Conservation (phyloP, 2,888 invertebrate genomes). For the Leuctra nigra region DNA sequence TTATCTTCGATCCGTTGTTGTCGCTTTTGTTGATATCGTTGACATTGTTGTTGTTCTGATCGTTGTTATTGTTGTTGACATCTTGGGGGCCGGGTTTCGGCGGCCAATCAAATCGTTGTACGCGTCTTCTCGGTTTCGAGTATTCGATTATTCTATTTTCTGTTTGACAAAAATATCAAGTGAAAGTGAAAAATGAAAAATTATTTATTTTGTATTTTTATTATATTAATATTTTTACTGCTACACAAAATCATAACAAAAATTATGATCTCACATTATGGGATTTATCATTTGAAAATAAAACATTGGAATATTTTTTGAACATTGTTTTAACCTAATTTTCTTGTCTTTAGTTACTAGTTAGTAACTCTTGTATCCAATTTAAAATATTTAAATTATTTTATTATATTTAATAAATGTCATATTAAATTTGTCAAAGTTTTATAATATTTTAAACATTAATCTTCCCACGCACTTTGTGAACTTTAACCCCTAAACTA, state of each 20-base stretch:
- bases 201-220: neutral
- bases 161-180: neutral
- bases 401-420: neutral
- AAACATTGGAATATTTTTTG: too few relatives aligned
- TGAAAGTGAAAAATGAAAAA: neutral
- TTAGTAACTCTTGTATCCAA: too few relatives aligned
- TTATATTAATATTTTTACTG: neutral
- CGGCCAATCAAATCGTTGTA: constrained; percentile 21
- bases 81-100: constrained; percentile 16
- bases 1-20: neutral
- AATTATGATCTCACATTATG: too few relatives aligned
- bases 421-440: too few relatives aligned
- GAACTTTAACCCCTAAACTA: too few relatives aligned
- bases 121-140: constrained; percentile 17
- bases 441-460: too few relatives aligned
- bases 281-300: too few relatives aligned
- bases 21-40: neutral
- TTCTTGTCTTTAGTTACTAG: too few relatives aligned
- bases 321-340: too few relatives aligned
- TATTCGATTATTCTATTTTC: constrained; percentile 7
- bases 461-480: too few relatives aligned
- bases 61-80: constrained; percentile 6
- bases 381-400: neutral
- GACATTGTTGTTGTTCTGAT: constrained; percentile 9
- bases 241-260: neutral